These are phyloP conservation scores for Pectinophora gossypiella DNA, from an alignment of 1,140 invertebrate species.

Conservation along the genomic window DNA sequence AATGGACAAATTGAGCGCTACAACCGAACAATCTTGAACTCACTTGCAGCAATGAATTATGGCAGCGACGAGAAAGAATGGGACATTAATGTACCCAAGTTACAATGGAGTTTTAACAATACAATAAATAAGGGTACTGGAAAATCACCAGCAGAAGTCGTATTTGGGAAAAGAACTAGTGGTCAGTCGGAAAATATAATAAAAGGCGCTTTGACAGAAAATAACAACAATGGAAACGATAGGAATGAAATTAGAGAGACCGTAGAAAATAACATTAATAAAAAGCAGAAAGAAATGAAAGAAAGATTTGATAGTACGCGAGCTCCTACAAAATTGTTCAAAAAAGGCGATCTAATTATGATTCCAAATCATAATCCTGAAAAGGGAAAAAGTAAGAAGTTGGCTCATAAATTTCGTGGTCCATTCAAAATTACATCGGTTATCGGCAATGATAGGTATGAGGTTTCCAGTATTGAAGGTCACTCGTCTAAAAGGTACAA, in stretches of 20 bases:
- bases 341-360: slow-evolving; percentile 5
- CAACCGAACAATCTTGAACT: slow-evolving; percentile 8
- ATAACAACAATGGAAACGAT: not conserved
- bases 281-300: not conserved
- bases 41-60: not conserved
- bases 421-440: slow-evolving; percentile 7
- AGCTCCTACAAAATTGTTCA: slow-evolving; percentile 3
- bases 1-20: slow-evolving; percentile 8
- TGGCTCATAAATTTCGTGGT: slow-evolving; percentile 1
- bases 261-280: not conserved
- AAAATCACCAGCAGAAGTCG: slow-evolving; percentile 5
- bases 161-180: not conserved
- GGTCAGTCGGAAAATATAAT: not conserved
- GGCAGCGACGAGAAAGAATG: not conserved
- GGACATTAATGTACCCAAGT: not conserved
- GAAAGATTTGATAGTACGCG: not conserved
- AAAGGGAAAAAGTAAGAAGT: slow-evolving; percentile 9
- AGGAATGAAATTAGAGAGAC: not conserved
- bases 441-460: slow-evolving; percentile 6
- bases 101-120: slow-evolving; percentile 9
- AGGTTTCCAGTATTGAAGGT: slow-evolving; percentile 6
- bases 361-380: slow-evolving; percentile 8
- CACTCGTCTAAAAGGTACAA: slow-evolving; percentile 3
- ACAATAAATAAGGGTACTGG: slow-evolving; percentile 2
- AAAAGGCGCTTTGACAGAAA: not conserved